Conservation (phyloP, 2,113 vertebrate genomes). For the Amphiprion ocellaris region DNA sequence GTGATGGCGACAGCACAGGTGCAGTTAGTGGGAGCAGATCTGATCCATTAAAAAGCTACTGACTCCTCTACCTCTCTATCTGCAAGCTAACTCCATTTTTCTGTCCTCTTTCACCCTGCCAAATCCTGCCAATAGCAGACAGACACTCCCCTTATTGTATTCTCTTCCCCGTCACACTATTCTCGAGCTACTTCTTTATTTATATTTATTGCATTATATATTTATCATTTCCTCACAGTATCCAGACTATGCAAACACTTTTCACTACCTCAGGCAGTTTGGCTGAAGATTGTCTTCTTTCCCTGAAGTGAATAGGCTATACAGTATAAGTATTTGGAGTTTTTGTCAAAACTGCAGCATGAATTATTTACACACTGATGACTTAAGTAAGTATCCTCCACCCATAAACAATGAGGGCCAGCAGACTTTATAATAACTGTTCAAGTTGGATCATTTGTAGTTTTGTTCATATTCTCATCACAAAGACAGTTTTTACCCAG, state of each 20-base stretch:
- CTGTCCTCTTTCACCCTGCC: constrained; percentile 1
- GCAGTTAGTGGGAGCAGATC: constrained; percentile 25
- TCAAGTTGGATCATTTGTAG: constrained; percentile 33
- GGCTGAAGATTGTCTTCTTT: constrained; percentile 45
- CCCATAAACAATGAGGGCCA: constrained; percentile 19
- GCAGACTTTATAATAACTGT: constrained; percentile 28
- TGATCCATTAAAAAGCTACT: constrained; percentile 32
- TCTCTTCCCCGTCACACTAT: constrained; percentile 16
- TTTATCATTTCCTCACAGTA: constrained; percentile 41
- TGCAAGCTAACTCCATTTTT: background rate
- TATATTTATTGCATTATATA: constrained; percentile 40
- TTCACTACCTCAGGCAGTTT: constrained; percentile 48
- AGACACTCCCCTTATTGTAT: constrained; percentile 1
- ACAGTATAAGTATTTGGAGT: constrained; percentile 31
- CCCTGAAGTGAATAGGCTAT: constrained; percentile 40
- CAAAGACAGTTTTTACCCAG: constrained; percentile 23
- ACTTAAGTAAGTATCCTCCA: constrained; percentile 36
- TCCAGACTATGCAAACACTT: constrained; percentile 62
- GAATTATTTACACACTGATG: constrained; percentile 62
- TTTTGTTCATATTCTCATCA: constrained; percentile 23
- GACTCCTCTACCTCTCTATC: constrained; percentile 15
- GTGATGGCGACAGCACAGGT: constrained; percentile 35
- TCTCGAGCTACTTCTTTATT: constrained; percentile 49
- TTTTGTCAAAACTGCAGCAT: constrained; percentile 32
- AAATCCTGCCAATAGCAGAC: background rate